A percentile compares a stretch with the other conserved stretches of the same genome.
These are phyloP conservation scores for Tangara arthus DNA, from an alignment of 2,797 vertebrate genomes.

Conservation along the genomic window DNA sequence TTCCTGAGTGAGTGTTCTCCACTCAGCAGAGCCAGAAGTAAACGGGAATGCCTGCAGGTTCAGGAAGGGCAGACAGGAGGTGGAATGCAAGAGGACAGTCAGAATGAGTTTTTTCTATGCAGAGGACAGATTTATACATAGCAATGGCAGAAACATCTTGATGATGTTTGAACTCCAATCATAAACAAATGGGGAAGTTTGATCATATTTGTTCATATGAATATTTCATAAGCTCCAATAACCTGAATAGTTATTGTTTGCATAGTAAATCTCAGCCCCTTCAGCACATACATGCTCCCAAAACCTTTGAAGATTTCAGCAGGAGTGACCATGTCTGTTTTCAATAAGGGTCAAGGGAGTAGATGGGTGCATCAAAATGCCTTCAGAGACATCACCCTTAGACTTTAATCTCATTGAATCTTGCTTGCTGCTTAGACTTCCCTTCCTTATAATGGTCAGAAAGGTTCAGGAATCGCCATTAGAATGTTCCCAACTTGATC, in stretches of 20 bases:
- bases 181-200: neutral
- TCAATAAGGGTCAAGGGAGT: neutral
- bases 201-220: neutral
- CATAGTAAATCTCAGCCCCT: neutral
- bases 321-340: neutral
- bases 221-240: neutral
- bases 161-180: neutral
- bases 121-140: neutral
- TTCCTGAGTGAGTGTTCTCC: neutral
- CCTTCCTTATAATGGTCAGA: neutral
- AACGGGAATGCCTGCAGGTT: neutral
- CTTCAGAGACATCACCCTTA: neutral
- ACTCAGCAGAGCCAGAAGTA: neutral
- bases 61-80: neutral
- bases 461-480: neutral
- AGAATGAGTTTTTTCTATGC: neutral
- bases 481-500: neutral
- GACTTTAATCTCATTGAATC: neutral
- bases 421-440: neutral
- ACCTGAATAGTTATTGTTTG: neutral
- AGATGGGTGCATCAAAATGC: neutral
- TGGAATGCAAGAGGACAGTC: neutral
- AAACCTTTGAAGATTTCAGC: neutral
- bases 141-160: neutral
- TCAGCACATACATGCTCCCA: neutral